Evolutionary conservation across 2,113 vertebrate species (phyloP).

Genomic region (Triplophysa siluroides): DNA sequence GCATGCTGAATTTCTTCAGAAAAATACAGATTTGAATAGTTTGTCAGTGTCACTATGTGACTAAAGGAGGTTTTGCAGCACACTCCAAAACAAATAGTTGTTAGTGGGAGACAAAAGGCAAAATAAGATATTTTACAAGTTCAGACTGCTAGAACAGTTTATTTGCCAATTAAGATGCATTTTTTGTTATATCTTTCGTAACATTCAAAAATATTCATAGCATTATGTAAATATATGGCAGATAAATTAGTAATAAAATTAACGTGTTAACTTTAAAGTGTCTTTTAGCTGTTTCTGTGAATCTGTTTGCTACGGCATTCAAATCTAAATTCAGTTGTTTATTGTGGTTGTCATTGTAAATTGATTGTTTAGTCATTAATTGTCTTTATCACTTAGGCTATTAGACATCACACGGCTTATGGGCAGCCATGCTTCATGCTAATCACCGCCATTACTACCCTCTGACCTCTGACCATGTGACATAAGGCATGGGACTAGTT

Average conservation of each 20-base stretch:
- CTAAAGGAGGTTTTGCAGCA: not conserved
- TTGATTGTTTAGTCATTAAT: slow-evolving; percentile 60
- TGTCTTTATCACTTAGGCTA: slow-evolving; percentile 52
- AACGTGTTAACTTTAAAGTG: not conserved
- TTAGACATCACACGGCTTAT: slow-evolving; percentile 67
- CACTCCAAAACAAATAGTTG: not conserved
- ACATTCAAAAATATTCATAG: not conserved
- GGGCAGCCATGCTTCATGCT: slow-evolving; percentile 63
- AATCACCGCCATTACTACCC: slow-evolving; percentile 32
- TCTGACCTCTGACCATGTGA: slow-evolving; percentile 71
- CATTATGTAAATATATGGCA: not conserved
- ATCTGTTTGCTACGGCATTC: not conserved
- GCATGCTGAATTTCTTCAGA: not conserved
- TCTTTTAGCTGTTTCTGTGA: not conserved
- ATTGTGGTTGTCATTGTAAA: slow-evolving; percentile 70
- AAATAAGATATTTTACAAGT: not conserved
- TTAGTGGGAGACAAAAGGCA: not conserved
- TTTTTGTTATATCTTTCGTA: not conserved
- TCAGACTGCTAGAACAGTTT: not conserved
- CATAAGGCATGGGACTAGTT: slow-evolving; percentile 63
- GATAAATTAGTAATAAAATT: not conserved
- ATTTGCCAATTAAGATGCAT: not conserved
- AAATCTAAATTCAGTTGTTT: slow-evolving; percentile 57
- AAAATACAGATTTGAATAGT: not conserved
- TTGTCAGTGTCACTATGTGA: not conserved